A percentile compares a stretch with the other conserved stretches of the same genome.
These are phyloP conservation scores for Ctenochaetus hawaiiensis DNA, from an alignment of 2,797 vertebrate genomes.

Conservation along the genomic window DNA sequence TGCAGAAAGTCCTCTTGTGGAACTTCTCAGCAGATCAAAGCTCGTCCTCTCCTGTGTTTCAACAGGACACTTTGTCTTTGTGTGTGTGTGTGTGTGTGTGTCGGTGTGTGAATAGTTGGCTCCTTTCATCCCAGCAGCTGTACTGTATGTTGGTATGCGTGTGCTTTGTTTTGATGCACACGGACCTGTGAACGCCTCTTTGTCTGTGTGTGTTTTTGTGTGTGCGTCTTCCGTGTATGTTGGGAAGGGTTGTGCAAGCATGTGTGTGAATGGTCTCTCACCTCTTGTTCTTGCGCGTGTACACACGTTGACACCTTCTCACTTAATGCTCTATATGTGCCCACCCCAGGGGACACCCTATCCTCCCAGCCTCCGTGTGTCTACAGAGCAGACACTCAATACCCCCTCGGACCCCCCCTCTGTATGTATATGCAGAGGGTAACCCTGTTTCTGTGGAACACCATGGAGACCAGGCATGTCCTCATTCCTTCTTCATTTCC, in stretches of 20 bases:
- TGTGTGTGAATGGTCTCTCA: slow-evolving; percentile 46
- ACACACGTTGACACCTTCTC: slow-evolving; percentile 75
- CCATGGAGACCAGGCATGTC: slow-evolving; percentile 67
- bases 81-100: slow-evolving; percentile 10
- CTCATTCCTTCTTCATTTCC: slow-evolving; percentile 56
- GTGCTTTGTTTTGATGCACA: slow-evolving; percentile 53
- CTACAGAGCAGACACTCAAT: slow-evolving; percentile 57
- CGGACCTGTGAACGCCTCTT: slow-evolving; percentile 22
- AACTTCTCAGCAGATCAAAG: slow-evolving; percentile 74
- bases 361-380: slow-evolving; percentile 51
- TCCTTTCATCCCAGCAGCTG: slow-evolving; percentile 74
- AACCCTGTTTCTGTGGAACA: slow-evolving; percentile 66
- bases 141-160: slow-evolving; percentile 48
- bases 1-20: slow-evolving; percentile 42
- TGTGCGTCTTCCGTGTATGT: not conserved
- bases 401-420: not conserved
- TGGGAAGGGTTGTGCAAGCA: not conserved
- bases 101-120: slow-evolving; percentile 45
- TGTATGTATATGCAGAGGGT: slow-evolving; percentile 54
- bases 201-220: slow-evolving; percentile 10
- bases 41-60: slow-evolving; percentile 50
- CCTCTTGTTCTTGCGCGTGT: slow-evolving; percentile 60
- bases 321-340: slow-evolving; percentile 57
- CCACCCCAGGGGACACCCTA: slow-evolving; percentile 61
- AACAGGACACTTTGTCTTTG: slow-evolving; percentile 29